Evolutionary conservation across 2,888 invertebrate genomes (phyloP).

Genomic region (Proisotoma minuta): DNA sequence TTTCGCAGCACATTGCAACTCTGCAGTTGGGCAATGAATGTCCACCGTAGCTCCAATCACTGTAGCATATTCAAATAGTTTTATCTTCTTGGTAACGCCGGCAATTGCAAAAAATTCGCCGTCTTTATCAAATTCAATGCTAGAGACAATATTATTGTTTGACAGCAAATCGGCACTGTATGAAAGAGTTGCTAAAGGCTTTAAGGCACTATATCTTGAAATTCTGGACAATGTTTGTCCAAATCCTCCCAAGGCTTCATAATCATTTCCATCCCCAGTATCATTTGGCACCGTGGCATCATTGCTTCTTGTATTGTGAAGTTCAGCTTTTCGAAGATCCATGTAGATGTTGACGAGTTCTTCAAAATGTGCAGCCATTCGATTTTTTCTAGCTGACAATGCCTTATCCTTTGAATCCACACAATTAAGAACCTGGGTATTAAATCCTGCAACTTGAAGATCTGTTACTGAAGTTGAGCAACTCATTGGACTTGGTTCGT

Average conservation of each 20-base stretch:
- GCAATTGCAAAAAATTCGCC: slow-evolving; percentile 93
- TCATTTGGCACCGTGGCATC: slow-evolving; percentile 42
- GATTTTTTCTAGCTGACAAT: slow-evolving; percentile 64
- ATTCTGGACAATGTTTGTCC: slow-evolving; percentile 80
- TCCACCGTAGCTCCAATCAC: slow-evolving; percentile 81
- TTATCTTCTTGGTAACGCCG: slow-evolving; percentile 89
- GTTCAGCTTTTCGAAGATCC: slow-evolving; percentile 66
- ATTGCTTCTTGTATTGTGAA: slow-evolving; percentile 56
- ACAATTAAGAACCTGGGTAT: slow-evolving; percentile 30
- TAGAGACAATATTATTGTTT: slow-evolving; percentile 73
- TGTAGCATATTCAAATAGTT: slow-evolving; percentile 82
- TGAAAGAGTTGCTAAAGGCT: slow-evolving; percentile 78
- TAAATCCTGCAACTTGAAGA: slow-evolving; percentile 36
- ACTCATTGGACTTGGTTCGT: neutral
- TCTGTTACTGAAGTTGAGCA: slow-evolving; percentile 24
- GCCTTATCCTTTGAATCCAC: slow-evolving; percentile 51
- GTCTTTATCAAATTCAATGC: slow-evolving; percentile 94
- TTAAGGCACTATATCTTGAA: slow-evolving; percentile 70
- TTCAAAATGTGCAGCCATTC: slow-evolving; percentile 80
- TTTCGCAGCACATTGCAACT: slow-evolving; percentile 87
- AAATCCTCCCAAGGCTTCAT: slow-evolving; percentile 62
- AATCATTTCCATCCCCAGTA: slow-evolving; percentile 41
- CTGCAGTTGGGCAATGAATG: slow-evolving; percentile 85
- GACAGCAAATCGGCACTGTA: slow-evolving; percentile 86
- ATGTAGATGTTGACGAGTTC: slow-evolving; percentile 86